Base-by-base conservation (phyloP, 2,113 vertebrate genomes). In the Apodemus sylvaticus region DNA sequence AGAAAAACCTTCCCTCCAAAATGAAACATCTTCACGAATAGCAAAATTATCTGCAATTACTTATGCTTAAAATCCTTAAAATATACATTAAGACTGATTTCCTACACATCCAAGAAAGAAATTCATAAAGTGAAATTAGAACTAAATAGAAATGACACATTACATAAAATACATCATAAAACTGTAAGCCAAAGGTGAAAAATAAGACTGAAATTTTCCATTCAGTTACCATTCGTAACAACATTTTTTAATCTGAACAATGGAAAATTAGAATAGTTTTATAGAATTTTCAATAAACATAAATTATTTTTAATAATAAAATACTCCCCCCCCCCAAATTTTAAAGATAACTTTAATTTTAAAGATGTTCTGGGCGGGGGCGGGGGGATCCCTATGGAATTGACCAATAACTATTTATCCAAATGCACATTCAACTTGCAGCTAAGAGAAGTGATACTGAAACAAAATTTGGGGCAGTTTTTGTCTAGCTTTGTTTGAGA, bases 311-410 rank as follows among this genome's bases (percentile, higher is more conserved):
- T 70, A 93, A 86, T 86, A 86, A 0, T 24, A 74, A 94, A 97
- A 53, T 62, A 94, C 39, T 89, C 7, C 70, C 62, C 9, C 62
- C 9, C 71, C 26, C 6, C 93, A 64, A 29, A 93, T 26, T 96
- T 93, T 74, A 86, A 94, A 93, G 45, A 82, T 87, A 91, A 81
- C 77, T n/a, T n/a, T n/a, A n/a, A n/a, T n/a, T n/a, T n/a, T n/a
- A 85, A 0, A 89, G 53, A 3, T 20, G 36, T 91, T 89, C 31
- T 5, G 58, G 55, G 16, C 4, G 1, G 10, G 51, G 51, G 51
- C 58, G 7, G 78, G 10, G 20, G 19, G 20, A 22, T 22, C 58
- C 58, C 7, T 82, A 90, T 87, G 51, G 17, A 87, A 86, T 42
- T 92, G 12, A 58, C 17, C 53, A 85, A 24, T 60, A 91, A 95